Conservation (phyloP, 2,113 vertebrate genomes). For the Hepsetus odoe region DNA sequence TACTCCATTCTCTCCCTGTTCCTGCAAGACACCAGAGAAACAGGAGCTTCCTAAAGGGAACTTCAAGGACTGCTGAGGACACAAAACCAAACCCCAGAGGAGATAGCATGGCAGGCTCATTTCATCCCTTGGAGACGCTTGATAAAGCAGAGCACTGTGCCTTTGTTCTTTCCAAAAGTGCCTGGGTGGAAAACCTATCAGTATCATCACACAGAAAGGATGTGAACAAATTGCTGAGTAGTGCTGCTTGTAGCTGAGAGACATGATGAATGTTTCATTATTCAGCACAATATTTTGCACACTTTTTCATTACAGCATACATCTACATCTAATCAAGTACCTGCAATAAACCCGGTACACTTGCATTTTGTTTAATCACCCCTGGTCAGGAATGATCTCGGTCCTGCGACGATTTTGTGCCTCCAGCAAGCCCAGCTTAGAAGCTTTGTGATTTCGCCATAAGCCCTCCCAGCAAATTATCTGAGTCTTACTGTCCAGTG, state of each 20-base stretch:
- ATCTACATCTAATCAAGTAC: background rate
- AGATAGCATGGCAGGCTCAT: background rate
- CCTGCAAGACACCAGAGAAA: constrained; percentile 43
- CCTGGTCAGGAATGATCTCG: no score
- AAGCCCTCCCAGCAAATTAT: constrained; percentile 47
- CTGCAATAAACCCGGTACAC: background rate
- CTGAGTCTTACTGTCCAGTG: constrained; percentile 91
- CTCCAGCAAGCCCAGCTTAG: constrained; percentile 38
- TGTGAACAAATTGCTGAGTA: constrained; percentile 25
- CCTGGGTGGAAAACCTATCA: constrained; percentile 16
- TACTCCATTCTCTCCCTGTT: constrained; percentile 51
- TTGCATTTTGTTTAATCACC: background rate
- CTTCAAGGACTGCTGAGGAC: constrained; percentile 51
- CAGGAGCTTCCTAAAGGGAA: constrained; percentile 58
- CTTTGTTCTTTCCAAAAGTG: constrained; percentile 34
- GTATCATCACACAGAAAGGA: constrained; percentile 3
- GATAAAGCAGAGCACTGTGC: constrained; percentile 17
- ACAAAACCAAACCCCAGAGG: constrained; percentile 41
- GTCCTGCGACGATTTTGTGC: constrained; percentile 38
- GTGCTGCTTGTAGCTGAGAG: constrained; percentile 2
- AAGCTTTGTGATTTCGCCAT: no score
- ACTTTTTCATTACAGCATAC: constrained; percentile 5
- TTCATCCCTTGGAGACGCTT: constrained; percentile 1
- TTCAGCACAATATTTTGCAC: constrained; percentile 25
- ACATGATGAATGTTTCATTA: constrained; percentile 31